These are phyloP conservation scores for Epinephelus moara DNA, from an alignment of 2,113 vertebrate species.

Conservation along the genomic window DNA sequence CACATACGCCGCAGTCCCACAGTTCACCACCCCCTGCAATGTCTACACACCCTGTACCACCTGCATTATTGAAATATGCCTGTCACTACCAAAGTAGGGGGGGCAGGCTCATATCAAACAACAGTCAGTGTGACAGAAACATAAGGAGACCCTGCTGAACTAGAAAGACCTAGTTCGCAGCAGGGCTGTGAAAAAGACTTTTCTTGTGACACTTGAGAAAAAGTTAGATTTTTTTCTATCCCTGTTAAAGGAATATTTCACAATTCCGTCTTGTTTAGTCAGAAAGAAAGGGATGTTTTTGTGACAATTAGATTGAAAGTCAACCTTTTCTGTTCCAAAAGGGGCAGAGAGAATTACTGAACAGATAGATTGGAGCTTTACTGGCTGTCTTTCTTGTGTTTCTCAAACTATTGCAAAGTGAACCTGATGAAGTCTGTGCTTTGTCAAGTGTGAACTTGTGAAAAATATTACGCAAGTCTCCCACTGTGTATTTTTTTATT, in stretches of 20 bases:
- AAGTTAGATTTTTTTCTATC: background rate
- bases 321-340: background rate
- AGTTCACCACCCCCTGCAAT: slow-evolving; percentile 26
- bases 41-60: slow-evolving; percentile 24
- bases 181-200: slow-evolving; percentile 21
- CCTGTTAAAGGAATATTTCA: background rate
- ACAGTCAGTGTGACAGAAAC: slow-evolving; percentile 29
- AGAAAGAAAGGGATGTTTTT: background rate
- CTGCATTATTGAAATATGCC: slow-evolving; percentile 60
- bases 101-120: slow-evolving; percentile 44
- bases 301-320: background rate
- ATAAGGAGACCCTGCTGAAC: slow-evolving; percentile 49
- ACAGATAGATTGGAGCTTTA: background rate
- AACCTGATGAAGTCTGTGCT: no score
- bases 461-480: no score
- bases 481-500: no score
- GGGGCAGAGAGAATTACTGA: background rate
- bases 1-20: background rate
- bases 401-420: no score
- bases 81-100: slow-evolving; percentile 44
- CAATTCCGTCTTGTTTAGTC: no score
- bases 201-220: slow-evolving; percentile 23
- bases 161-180: slow-evolving; percentile 32
- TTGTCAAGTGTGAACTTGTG: no score
- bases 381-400: background rate